A percentile compares a stretch with the other conserved stretches of the same genome.
Evolutionary conservation across 1,140 invertebrate genomes (phyloP).

Genomic region (Drosophila eugracilis): DNA sequence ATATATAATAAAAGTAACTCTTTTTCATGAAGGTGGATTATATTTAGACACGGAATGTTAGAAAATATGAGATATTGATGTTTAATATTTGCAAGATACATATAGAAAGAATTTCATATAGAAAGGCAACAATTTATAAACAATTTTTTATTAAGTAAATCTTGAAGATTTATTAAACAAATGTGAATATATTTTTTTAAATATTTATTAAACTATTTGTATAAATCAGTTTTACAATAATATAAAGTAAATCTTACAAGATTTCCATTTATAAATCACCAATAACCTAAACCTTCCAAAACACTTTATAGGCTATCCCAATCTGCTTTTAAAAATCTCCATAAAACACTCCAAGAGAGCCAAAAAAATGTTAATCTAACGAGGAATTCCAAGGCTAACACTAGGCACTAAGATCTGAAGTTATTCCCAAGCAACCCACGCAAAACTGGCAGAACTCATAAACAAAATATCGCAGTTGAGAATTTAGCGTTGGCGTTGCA

Average conservation of each 20-base stretch:
- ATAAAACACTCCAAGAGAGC: background rate
- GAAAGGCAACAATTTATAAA: too few relatives aligned
- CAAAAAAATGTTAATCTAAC: background rate
- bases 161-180: too few relatives aligned
- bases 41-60: too few relatives aligned
- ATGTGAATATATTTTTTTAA: too few relatives aligned
- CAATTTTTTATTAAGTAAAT: too few relatives aligned
- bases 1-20: too few relatives aligned
- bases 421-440: conserved; percentile 25
- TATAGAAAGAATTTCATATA: too few relatives aligned
- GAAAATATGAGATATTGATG: too few relatives aligned
- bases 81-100: too few relatives aligned
- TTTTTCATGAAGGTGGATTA: too few relatives aligned
- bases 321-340: background rate
- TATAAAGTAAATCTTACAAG: background rate
- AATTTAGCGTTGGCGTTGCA: conserved; percentile 53
- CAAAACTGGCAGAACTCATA: conserved; percentile 38
- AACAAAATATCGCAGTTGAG: conserved; percentile 46
- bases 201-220: too few relatives aligned
- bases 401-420: conserved; percentile 6
- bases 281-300: background rate
- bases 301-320: background rate
- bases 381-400: conserved; percentile 31
- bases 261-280: background rate
- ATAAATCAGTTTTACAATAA: too few relatives aligned